Conservation (phyloP, 2,113 vertebrate species). For the Psettodes erumei region DNA sequence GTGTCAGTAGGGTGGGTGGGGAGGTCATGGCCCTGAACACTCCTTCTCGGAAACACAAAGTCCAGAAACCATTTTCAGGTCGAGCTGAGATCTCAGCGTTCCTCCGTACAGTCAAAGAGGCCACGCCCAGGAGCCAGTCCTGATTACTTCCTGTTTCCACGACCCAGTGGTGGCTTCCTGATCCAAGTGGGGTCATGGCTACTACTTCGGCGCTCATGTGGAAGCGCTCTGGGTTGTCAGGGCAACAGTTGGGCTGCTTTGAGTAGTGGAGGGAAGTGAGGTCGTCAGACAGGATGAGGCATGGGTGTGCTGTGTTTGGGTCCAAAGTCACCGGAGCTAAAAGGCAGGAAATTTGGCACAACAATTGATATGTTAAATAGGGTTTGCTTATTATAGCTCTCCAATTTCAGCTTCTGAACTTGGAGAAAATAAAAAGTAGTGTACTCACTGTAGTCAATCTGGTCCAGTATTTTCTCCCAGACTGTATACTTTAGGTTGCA, state of each 20-base stretch:
- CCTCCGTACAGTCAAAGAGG: slow-evolving; percentile 68
- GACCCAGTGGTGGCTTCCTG: slow-evolving; percentile 79
- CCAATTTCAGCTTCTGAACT: neutral
- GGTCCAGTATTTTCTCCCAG: slow-evolving; percentile 77
- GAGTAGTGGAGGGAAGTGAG: slow-evolving; percentile 78
- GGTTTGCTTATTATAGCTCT: neutral
- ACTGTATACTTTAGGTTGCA: slow-evolving; percentile 79
- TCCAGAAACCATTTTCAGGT: slow-evolving; percentile 84
- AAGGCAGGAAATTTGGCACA: slow-evolving; percentile 41
- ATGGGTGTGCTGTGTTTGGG: slow-evolving; percentile 83
- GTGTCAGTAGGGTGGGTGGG: slow-evolving; percentile 60
- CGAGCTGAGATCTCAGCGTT: slow-evolving; percentile 68
- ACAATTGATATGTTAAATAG: neutral
- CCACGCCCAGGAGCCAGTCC: slow-evolving; percentile 84
- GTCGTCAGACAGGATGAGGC: slow-evolving; percentile 80
- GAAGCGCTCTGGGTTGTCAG: slow-evolving; percentile 83
- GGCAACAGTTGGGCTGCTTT: slow-evolving; percentile 56
- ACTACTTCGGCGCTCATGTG: slow-evolving; percentile 80
- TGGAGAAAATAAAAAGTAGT: neutral
- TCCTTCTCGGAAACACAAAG: slow-evolving; percentile 77
- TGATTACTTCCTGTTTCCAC: slow-evolving; percentile 78
- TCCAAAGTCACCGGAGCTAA: slow-evolving; percentile 82
- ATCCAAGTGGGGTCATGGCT: slow-evolving; percentile 57
- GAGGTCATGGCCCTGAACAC: slow-evolving; percentile 79
- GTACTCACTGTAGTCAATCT: slow-evolving; percentile 78